phyloP scores from a whole-genome alignment of 2,797 vertebrate species.

The Tadarida brasiliensis region DNA sequence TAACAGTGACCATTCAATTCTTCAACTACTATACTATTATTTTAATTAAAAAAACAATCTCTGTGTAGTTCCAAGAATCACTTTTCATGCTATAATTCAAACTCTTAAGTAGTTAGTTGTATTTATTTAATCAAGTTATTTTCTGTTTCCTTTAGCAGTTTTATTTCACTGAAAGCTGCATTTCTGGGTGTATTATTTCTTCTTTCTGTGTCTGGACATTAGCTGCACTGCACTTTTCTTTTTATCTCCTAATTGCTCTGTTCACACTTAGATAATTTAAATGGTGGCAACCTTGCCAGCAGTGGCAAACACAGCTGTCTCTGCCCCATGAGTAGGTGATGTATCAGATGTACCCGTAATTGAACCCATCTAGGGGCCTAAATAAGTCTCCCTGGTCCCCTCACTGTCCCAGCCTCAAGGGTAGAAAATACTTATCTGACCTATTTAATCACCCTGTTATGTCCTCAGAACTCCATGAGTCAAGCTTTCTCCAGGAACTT shows the following conservation, averaged over 20 bases:
- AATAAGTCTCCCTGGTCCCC: not conserved
- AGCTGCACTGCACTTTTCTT: not conserved
- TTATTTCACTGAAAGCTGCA: not conserved
- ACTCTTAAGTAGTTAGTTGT: not conserved
- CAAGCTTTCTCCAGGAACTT: not conserved
- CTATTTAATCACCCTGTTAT: not conserved
- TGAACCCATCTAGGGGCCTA: not conserved
- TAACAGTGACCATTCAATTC: not conserved
- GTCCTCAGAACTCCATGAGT: not conserved
- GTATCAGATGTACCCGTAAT: not conserved
- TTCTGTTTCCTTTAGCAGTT: conserved; percentile 3
- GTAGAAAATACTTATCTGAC: not conserved
- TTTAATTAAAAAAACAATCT: not conserved
- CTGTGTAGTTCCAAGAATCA: not conserved
- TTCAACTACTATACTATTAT: not conserved
- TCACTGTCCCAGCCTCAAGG: not conserved
- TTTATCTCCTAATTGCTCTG: not conserved
- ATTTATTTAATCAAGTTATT: not conserved
- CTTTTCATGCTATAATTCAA: conserved; percentile 21
- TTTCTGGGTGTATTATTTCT: not conserved
- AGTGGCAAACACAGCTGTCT: not conserved
- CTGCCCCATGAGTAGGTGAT: not conserved
- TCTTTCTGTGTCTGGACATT: not conserved
- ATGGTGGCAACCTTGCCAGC: not conserved
- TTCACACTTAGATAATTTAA: not conserved